These are phyloP conservation scores for Heliconius hewitsoni DNA, from an alignment of 1,140 invertebrate species.

Conservation along the genomic window DNA sequence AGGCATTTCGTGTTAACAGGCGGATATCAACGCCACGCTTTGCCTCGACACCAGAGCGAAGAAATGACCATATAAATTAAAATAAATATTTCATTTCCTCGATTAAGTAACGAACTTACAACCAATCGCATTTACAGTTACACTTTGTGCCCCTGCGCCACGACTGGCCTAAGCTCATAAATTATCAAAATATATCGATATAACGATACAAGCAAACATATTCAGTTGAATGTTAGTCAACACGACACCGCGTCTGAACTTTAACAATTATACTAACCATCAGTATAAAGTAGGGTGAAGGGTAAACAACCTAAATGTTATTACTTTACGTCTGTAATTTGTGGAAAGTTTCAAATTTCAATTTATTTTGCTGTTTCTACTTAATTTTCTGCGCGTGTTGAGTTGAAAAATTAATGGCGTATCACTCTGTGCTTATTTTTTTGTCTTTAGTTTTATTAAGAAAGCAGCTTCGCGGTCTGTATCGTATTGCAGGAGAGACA, in stretches of 20 bases:
- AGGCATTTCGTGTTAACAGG: too few relatives aligned
- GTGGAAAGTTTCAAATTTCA: neutral
- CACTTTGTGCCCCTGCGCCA: too few relatives aligned
- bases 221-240: neutral
- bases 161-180: too few relatives aligned
- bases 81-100: too few relatives aligned
- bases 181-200: neutral
- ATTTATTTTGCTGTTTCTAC: neutral
- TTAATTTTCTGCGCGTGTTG: neutral
- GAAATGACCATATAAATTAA: too few relatives aligned
- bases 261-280: constrained; percentile 19
- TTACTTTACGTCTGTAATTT: constrained; percentile 8
- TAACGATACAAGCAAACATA: neutral
- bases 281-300: constrained; percentile 14
- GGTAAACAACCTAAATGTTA: constrained; percentile 12
- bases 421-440: neutral
- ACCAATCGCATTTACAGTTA: too few relatives aligned
- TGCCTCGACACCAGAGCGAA: too few relatives aligned
- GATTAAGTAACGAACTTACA: too few relatives aligned
- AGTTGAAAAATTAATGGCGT: neutral
- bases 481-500: neutral
- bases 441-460: neutral
- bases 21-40: too few relatives aligned
- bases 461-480: neutral
- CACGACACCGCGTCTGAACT: constrained; percentile 8